phyloP scores from a whole-genome alignment of 2,888 invertebrate species.

The Mesorhabditis belari region DNA sequence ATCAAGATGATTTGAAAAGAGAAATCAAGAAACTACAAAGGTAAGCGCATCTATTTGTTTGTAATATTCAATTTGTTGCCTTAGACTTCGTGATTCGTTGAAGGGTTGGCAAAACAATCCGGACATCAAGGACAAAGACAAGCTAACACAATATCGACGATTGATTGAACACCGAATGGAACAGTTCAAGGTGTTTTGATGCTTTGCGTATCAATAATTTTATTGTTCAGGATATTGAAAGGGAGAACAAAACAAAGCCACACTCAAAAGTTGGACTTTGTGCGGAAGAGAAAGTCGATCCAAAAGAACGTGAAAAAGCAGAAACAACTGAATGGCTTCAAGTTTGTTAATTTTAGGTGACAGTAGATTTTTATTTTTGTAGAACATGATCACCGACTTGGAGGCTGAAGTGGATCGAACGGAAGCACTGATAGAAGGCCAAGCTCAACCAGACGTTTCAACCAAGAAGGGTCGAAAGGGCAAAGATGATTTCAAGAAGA shows the following conservation, averaged over 20 bases:
- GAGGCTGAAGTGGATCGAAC: constrained; percentile 48
- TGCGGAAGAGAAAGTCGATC: constrained; percentile 95
- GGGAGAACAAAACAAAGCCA: constrained; percentile 99
- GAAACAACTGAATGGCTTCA: constrained; percentile 92
- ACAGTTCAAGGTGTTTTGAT: constrained; percentile 97
- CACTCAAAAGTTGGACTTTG: constrained; percentile 85
- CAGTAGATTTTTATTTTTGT: constrained; percentile 57
- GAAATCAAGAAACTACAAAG: constrained; percentile 99
- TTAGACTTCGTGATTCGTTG: constrained; percentile 89
- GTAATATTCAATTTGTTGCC: neutral
- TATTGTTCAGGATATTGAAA: constrained; percentile 96
- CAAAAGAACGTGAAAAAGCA: constrained; percentile 91
- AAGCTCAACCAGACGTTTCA: constrained; percentile 26
- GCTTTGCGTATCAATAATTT: too few species aligned
- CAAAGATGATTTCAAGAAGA: constrained; percentile 71
- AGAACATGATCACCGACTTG: constrained; percentile 56
- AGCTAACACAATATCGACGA: constrained; percentile 90
- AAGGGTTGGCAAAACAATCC: constrained; percentile 99
- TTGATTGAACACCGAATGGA: constrained; percentile 99
- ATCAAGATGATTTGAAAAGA: constrained; percentile 82
- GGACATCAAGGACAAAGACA: constrained; percentile 99
- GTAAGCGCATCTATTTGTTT: neutral
- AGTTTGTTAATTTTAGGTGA: constrained; percentile 9
- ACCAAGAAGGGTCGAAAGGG: constrained; percentile 41
- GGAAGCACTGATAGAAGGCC: constrained; percentile 40